Percentiles rank a stretch among this genome's conserved stretches.
These are phyloP conservation scores for Sisor rabdophorus DNA, from an alignment of 2,113 vertebrate species.

Conservation along the genomic window DNA sequence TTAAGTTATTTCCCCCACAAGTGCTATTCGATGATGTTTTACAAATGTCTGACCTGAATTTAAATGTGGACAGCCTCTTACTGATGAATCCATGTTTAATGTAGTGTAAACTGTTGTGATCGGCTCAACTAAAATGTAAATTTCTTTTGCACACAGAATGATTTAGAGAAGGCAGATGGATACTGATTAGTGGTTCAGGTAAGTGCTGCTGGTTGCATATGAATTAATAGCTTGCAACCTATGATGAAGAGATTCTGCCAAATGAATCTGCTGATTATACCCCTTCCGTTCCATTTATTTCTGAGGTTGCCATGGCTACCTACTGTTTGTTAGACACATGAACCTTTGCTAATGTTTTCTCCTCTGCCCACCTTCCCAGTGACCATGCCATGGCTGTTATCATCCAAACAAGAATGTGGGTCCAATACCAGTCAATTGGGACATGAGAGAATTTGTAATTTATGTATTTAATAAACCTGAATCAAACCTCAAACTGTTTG, in stretches of 20 bases:
- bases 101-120: fast-evolving
- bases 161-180: too few species aligned
- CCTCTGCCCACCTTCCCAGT: background rate
- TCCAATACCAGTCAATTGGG: background rate
- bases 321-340: background rate
- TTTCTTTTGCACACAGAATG: fast-evolving
- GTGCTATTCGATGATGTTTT: conserved; percentile 62
- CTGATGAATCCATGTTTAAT: conserved; percentile 56
- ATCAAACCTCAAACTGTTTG: too few species aligned
- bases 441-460: background rate
- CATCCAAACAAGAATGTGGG: background rate
- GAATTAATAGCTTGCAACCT: background rate
- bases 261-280: conserved; percentile 74
- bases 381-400: background rate
- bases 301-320: conserved; percentile 56
- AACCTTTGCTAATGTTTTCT: background rate
- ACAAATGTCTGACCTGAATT: conserved; percentile 77
- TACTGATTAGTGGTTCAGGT: background rate
- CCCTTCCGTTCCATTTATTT: conserved; percentile 67
- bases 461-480: too few species aligned
- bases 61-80: conserved; percentile 58
- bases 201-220: background rate
- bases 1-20: background rate
- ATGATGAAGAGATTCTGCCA: conserved; percentile 76
- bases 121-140: background rate